These are phyloP conservation scores for Esox lucius DNA, from an alignment of 2,797 vertebrate genomes.

Conservation along the genomic window DNA sequence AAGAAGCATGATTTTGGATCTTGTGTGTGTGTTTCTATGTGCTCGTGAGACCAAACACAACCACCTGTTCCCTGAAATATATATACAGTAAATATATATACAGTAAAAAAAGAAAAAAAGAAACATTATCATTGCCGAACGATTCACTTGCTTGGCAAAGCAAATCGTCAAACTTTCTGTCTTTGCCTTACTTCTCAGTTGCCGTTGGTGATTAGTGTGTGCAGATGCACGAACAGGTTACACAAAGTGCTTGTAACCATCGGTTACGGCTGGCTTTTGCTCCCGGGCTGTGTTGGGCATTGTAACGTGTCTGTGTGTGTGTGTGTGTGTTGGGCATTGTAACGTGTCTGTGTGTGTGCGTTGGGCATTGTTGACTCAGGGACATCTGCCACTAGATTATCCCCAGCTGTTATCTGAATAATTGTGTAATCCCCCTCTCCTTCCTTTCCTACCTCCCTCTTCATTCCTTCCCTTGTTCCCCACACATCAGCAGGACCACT, in stretches of 20 bases:
- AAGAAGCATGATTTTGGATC: slow-evolving; percentile 26
- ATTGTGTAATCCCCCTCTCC: slow-evolving; percentile 74
- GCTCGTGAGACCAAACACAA: slow-evolving; percentile 37
- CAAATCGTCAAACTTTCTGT: neutral
- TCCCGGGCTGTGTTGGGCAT: slow-evolving; percentile 14
- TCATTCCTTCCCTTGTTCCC: slow-evolving; percentile 42
- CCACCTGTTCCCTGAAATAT: slow-evolving; percentile 51
- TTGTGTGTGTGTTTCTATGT: neutral
- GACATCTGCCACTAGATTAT: slow-evolving; percentile 86
- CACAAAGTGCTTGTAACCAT: slow-evolving; percentile 22
- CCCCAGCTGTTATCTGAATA: slow-evolving; percentile 86
- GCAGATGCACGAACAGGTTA: neutral
- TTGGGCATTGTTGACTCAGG: slow-evolving; percentile 81
- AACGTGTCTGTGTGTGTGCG: slow-evolving; percentile 50
- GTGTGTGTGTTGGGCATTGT: slow-evolving; percentile 6
- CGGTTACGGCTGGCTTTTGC: slow-evolving; percentile 46
- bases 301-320: neutral
- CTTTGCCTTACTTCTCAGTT: neutral
- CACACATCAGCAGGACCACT: slow-evolving; percentile 27
- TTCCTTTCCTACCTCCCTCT: neutral
- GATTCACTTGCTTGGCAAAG: neutral
- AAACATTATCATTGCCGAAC: neutral
- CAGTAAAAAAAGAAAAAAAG: neutral
- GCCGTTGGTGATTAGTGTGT: slow-evolving; percentile 17
- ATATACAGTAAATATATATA: neutral